A percentile compares a stretch with the other conserved stretches of the same genome.
Conservation (phyloP, 2,888 invertebrate genomes). For the Metacarcinus magister region DNA sequence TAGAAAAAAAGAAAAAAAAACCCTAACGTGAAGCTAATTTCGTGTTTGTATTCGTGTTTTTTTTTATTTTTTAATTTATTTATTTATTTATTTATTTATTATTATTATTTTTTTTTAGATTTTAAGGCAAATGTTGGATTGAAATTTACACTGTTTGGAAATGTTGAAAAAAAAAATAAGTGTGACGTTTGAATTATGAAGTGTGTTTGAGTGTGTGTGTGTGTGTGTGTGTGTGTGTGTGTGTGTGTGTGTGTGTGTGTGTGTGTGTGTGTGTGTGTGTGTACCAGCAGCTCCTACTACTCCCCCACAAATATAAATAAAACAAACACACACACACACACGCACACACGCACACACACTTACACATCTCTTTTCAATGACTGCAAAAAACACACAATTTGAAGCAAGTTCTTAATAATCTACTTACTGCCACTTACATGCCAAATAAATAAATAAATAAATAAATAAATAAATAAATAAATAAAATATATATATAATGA, state of each 20-base stretch:
- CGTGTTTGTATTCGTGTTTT: constrained; percentile 57
- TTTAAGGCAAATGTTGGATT: not conserved
- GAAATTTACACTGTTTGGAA: not conserved
- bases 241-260: constrained; percentile 3
- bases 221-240: not conserved
- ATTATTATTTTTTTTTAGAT: no score
- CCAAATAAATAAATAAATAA: not conserved
- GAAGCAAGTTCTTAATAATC: not conserved
- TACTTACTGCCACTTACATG: no score
- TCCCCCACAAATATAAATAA: no score
- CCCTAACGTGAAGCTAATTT: no score
- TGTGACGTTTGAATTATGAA: not conserved
- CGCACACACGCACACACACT: no score
- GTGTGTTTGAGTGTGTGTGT: not conserved
- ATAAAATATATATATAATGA: not conserved
- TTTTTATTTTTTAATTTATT: no score
- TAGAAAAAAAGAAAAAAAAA: no score
- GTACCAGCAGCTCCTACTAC: not conserved
- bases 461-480: not conserved
- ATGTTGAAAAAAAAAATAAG: not conserved
- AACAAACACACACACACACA: no score
- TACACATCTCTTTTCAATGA: no score
- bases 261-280: constrained; percentile 56
- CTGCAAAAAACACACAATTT: not conserved
- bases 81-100: no score